Evolutionary conservation across 2,797 vertebrate species (phyloP).

Genomic region (Pterois miles): DNA sequence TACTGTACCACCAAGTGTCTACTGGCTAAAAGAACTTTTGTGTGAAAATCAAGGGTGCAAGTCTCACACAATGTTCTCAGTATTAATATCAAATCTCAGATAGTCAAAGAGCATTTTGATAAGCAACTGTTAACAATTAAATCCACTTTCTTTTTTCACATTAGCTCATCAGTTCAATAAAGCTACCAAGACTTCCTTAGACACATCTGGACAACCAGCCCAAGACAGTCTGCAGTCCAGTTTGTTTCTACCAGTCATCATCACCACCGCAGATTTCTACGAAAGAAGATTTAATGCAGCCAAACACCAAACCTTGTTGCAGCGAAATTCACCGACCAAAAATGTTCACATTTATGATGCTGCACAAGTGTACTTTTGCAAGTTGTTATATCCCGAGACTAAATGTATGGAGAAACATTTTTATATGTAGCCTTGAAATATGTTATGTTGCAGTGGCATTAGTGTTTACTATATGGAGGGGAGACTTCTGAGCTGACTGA

Average conservation of each 20-base stretch:
- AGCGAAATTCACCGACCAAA: neutral
- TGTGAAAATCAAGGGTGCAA: neutral
- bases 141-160: neutral
- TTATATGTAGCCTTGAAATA: neutral
- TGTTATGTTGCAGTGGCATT: neutral
- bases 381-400: neutral
- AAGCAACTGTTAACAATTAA: neutral
- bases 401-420: neutral
- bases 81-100: neutral
- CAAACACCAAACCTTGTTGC: neutral
- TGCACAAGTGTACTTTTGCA: neutral
- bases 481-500: neutral
- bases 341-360: neutral
- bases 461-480: no score
- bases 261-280: neutral
- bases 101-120: neutral
- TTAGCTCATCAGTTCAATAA: neutral
- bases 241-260: neutral
- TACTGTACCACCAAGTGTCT: neutral
- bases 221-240: neutral
- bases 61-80: neutral
- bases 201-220: neutral
- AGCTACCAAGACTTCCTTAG: neutral
- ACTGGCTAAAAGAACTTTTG: neutral
- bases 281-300: neutral